A percentile compares a stretch with the other conserved stretches of the same genome.
Conservation (phyloP, 2,113 vertebrate genomes). For the Carassius auratus region DNA sequence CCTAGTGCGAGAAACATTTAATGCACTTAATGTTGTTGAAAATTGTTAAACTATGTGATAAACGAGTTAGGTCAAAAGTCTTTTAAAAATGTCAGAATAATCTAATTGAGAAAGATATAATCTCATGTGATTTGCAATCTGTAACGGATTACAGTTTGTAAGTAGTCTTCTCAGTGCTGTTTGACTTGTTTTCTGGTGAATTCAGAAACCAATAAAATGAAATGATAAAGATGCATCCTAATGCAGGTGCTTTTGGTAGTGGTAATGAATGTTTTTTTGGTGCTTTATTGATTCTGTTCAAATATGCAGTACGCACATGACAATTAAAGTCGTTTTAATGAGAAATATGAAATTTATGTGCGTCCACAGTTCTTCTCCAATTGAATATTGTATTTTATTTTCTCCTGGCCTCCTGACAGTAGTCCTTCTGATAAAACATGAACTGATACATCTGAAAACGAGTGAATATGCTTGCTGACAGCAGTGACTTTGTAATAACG, state of each 20-base stretch:
- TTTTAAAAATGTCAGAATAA: no score
- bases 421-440: slow-evolving; percentile 6
- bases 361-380: slow-evolving; percentile 25
- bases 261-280: not conserved
- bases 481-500: slow-evolving; percentile 9
- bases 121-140: no score
- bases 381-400: not conserved
- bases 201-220: not conserved
- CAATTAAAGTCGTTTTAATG: slow-evolving; percentile 56
- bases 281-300: slow-evolving; percentile 26
- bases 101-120: no score
- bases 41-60: no score
- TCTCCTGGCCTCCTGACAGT: not conserved
- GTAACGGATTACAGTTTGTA: not conserved
- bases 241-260: not conserved
- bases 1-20: no score
- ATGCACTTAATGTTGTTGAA: no score
- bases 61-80: no score
- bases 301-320: not conserved
- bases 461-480: slow-evolving; percentile 1
- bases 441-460: not conserved
- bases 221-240: not conserved
- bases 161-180: not conserved
- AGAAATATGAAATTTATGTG: slow-evolving; percentile 46
- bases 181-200: not conserved